These are phyloP conservation scores for Drosophila imparisetae DNA, from an alignment of 2,888 invertebrate genomes.

Conservation along the genomic window DNA sequence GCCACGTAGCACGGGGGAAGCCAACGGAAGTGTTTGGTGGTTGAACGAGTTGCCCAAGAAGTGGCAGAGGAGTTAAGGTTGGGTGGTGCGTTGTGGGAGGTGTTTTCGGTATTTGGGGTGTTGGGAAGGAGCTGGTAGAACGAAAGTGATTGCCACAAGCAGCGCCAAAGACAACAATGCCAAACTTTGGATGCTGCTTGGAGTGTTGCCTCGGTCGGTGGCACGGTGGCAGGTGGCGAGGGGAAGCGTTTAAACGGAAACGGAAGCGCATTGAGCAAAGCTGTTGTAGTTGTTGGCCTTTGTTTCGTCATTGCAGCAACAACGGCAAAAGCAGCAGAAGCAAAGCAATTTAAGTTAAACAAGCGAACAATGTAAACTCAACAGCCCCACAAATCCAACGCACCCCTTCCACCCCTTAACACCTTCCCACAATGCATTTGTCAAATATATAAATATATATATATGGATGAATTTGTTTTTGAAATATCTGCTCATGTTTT, in stretches of 20 bases:
- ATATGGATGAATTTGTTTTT: slow-evolving; percentile 42
- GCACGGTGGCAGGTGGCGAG: background rate
- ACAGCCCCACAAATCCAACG: background rate
- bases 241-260: slow-evolving; percentile 55
- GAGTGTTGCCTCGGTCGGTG: background rate
- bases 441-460: slow-evolving; percentile 55
- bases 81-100: background rate
- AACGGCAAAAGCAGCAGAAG: slow-evolving; percentile 15
- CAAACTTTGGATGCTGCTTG: slow-evolving; percentile 62
- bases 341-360: slow-evolving; percentile 81
- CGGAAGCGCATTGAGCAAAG: slow-evolving; percentile 80
- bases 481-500: slow-evolving; percentile 57
- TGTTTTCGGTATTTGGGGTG: background rate
- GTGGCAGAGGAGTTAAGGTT: background rate
- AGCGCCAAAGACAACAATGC: slow-evolving; percentile 76
- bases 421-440: slow-evolving; percentile 59
- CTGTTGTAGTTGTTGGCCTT: slow-evolving; percentile 77
- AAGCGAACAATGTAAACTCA: slow-evolving; percentile 56
- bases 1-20: slow-evolving; percentile 33
- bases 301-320: slow-evolving; percentile 64
- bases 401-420: background rate
- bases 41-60: slow-evolving; percentile 40
- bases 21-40: slow-evolving; percentile 74
- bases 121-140: slow-evolving; percentile 38
- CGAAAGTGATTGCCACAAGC: slow-evolving; percentile 76